These are phyloP conservation scores for Podotricha telesiphe DNA, from an alignment of 2,888 invertebrate genomes.

Conservation along the genomic window DNA sequence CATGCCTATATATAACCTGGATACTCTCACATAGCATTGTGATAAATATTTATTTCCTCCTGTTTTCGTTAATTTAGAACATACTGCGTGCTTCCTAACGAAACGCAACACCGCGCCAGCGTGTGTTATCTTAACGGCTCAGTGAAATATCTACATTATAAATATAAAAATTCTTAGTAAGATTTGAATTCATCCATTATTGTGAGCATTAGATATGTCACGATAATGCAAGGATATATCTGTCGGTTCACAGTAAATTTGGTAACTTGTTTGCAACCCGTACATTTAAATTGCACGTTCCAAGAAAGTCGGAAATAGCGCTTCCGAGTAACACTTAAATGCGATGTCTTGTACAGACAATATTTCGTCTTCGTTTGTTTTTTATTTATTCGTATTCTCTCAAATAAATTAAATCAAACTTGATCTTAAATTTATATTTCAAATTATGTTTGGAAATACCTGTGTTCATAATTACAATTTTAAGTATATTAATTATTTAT, in stretches of 20 bases:
- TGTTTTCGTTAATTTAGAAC: neutral
- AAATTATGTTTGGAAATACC: neutral
- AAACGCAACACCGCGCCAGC: too few species aligned
- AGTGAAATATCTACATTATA: neutral
- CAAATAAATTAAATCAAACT: constrained; percentile 24
- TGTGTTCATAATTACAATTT: neutral
- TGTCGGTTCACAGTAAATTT: neutral
- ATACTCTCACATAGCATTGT: too few species aligned
- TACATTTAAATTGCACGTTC: constrained; percentile 56
- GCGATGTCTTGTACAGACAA: constrained; percentile 62
- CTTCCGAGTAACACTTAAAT: constrained; percentile 77
- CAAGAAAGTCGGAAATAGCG: constrained; percentile 77
- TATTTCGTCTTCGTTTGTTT: constrained; percentile 57
- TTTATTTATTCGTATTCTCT: constrained; percentile 54
- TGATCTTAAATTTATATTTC: neutral
- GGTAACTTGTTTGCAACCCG: neutral
- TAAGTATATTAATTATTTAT: neutral
- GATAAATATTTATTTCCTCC: neutral
- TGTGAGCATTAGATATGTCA: neutral
- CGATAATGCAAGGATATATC: neutral
- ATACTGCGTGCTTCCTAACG: neutral
- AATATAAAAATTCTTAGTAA: neutral
- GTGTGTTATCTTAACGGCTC: neutral
- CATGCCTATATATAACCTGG: too few species aligned
- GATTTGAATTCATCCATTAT: neutral